A percentile compares a stretch with the other conserved stretches of the same genome.
These are phyloP conservation scores for Miltochrista miniata DNA, from an alignment of 2,888 invertebrate genomes.

Conservation along the genomic window DNA sequence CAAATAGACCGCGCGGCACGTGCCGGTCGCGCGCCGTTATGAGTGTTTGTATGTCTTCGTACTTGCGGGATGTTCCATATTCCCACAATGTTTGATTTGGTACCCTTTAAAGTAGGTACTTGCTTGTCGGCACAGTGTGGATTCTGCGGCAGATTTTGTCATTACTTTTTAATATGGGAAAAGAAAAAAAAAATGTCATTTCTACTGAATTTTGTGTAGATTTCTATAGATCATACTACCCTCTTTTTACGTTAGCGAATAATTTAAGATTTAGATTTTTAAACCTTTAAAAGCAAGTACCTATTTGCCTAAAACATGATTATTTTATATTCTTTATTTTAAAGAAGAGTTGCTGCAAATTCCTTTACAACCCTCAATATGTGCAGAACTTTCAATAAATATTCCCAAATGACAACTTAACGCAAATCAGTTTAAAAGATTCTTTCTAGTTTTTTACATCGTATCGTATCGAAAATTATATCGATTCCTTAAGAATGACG, in stretches of 20 bases:
- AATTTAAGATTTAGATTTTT: not conserved
- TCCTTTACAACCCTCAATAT: not conserved
- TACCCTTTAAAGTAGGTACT: not conserved
- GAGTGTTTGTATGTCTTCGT: conserved; percentile 25
- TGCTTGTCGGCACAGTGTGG: too few relatives aligned
- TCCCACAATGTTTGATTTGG: conserved; percentile 6
- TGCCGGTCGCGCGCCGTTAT: conserved; percentile 27
- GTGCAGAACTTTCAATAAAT: not conserved
- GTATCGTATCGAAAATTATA: not conserved
- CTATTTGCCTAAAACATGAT: too few relatives aligned
- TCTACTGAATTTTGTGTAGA: too few relatives aligned
- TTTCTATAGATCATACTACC: too few relatives aligned
- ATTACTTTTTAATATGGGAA: too few relatives aligned
- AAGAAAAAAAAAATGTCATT: too few relatives aligned
- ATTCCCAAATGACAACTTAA: not conserved
- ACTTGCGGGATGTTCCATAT: conserved; percentile 13
- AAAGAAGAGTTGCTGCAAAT: not conserved
- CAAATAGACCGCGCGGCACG: conserved; percentile 31
- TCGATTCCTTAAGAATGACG: not conserved
- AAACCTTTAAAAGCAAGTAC: not conserved
- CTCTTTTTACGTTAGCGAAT: too few relatives aligned
- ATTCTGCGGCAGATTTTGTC: too few relatives aligned
- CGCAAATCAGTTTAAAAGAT: not conserved
- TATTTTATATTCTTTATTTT: not conserved
- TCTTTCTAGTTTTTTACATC: not conserved